Conservation (phyloP, 2,888 invertebrate species). For the Pyrrhia umbra region DNA sequence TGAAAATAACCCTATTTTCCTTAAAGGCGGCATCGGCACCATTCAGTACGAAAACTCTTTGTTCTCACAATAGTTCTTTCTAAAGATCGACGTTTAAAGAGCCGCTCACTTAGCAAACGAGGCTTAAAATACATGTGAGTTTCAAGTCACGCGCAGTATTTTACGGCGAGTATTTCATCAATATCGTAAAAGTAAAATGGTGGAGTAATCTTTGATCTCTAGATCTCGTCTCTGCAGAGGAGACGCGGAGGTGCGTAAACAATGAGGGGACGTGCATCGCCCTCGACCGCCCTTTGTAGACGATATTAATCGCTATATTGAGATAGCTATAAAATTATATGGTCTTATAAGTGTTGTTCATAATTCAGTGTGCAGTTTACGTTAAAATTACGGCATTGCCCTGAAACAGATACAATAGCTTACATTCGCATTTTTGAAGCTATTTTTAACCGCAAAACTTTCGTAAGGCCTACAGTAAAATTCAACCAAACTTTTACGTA, state of each 20-base stretch:
- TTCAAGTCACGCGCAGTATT: constrained; percentile 65
- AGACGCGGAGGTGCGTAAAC: constrained; percentile 64
- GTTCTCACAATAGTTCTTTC: constrained; percentile 24
- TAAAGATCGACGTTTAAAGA: constrained; percentile 36
- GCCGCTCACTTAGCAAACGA: constrained; percentile 46
- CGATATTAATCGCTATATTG: constrained; percentile 51
- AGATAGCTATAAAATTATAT: constrained; percentile 44
- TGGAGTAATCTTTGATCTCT: constrained; percentile 78
- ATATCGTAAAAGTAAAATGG: constrained; percentile 76
- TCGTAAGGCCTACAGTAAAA: background rate
- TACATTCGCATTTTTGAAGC: background rate
- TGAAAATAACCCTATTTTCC: constrained; percentile 49
- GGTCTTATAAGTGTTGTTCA: constrained; percentile 1
- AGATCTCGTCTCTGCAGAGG: constrained; percentile 47
- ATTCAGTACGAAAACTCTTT: constrained; percentile 38
- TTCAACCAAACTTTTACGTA: background rate
- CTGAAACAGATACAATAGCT: background rate
- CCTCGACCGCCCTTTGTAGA: constrained; percentile 46
- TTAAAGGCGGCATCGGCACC: constrained; percentile 11
- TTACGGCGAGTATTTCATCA: constrained; percentile 73
- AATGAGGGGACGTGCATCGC: constrained; percentile 59
- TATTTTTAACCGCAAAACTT: background rate
- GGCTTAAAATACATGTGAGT: constrained; percentile 60
- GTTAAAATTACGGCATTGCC: background rate
- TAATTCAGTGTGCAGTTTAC: background rate